Percentiles rank a stretch among this genome's conserved stretches.
Evolutionary conservation across 2,888 invertebrate species (phyloP).

Genomic region (Drosophila bunnanda): DNA sequence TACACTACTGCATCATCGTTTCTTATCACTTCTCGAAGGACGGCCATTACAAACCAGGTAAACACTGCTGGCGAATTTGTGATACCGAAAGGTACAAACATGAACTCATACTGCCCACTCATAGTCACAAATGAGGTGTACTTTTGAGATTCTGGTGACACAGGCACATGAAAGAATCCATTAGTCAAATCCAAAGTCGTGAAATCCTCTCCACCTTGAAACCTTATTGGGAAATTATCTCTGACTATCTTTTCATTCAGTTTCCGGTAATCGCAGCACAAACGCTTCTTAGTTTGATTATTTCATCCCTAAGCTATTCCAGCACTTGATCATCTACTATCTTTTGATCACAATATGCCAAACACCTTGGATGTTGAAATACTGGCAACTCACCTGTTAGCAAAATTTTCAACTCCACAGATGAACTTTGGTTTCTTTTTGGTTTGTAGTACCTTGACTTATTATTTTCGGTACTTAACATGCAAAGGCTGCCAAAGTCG

Average conservation of each 20-base stretch:
- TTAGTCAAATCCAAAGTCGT: constrained; percentile 17
- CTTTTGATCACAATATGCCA: constrained; percentile 2
- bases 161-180: constrained; percentile 13
- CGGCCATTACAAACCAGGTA: constrained; percentile 13
- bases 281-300: constrained; percentile 14
- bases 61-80: constrained; percentile 12
- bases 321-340: constrained; percentile 11
- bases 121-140: neutral
- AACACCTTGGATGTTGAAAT: constrained; percentile 7
- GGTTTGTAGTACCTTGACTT: neutral
- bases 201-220: constrained; percentile 8
- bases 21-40: neutral
- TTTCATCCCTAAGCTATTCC: constrained; percentile 7
- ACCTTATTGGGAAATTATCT: constrained; percentile 15
- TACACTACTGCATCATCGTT: constrained; percentile 13
- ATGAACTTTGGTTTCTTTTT: neutral
- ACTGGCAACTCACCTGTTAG: constrained; percentile 1
- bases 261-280: neutral
- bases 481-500: neutral
- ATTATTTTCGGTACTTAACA: neutral
- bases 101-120: constrained; percentile 1
- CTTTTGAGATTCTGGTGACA: constrained; percentile 1
- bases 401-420: neutral
- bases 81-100: constrained; percentile 4
- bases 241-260: neutral